A percentile compares a stretch with the other conserved stretches of the same genome.
Conservation (phyloP, 2,888 invertebrate genomes). For the Phyllotreta cruciferae region DNA sequence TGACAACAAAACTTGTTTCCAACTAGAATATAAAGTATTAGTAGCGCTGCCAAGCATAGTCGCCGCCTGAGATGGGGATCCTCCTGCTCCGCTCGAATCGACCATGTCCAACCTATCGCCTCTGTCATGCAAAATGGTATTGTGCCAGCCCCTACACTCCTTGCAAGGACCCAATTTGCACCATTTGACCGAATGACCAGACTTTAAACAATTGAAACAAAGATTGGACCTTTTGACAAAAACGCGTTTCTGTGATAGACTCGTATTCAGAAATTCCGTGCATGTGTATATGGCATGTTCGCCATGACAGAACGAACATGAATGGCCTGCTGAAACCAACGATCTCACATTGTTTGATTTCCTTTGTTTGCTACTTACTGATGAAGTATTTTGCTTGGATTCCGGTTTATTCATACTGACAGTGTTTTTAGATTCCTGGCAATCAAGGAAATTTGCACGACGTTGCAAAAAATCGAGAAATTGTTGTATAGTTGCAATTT, state of each 20-base stretch:
- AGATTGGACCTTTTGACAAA: constrained; percentile 9
- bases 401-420: too few relatives aligned
- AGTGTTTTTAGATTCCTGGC: too few relatives aligned
- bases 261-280: constrained; percentile 1
- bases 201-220: constrained; percentile 17
- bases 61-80: neutral
- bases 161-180: constrained; percentile 4
- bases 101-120: too few relatives aligned
- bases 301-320: constrained; percentile 15
- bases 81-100: neutral
- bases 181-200: constrained; percentile 1
- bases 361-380: neutral
- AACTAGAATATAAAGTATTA: neutral
- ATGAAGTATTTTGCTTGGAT: too few relatives aligned
- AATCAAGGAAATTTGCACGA: constrained; percentile 19
- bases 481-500: too few relatives aligned
- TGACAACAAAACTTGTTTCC: constrained; percentile 16
- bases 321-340: constrained; percentile 4
- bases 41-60: neutral
- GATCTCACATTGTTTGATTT: neutral
- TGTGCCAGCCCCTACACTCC: constrained; percentile 10
- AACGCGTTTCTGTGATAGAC: neutral
- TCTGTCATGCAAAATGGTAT: constrained; percentile 11
- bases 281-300: constrained; percentile 26
- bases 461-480: too few relatives aligned